A percentile compares a stretch with the other conserved stretches of the same genome.
Conservation (phyloP, 2,888 invertebrate genomes). For the Nemotelus pantherinus region DNA sequence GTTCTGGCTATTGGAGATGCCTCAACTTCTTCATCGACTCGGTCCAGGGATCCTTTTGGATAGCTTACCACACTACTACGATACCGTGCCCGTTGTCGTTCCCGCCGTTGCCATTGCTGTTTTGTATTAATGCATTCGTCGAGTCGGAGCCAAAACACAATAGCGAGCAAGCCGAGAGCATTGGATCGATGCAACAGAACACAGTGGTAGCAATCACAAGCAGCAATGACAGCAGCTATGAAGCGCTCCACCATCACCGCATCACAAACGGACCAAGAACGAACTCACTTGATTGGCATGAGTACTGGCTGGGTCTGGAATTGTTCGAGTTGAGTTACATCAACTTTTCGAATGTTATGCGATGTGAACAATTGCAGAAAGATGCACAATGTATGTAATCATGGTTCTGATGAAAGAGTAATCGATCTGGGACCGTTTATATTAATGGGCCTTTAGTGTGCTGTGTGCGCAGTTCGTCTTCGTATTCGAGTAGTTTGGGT, state of each 20-base stretch:
- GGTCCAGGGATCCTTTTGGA: not conserved
- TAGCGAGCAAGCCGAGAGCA: not conserved
- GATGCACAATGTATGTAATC: slow-evolving; percentile 43
- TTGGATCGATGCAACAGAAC: not conserved
- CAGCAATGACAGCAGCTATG: slow-evolving; percentile 20
- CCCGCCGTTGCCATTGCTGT: not conserved
- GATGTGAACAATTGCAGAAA: slow-evolving; percentile 41
- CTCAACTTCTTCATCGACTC: slow-evolving; percentile 7
- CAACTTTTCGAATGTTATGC: slow-evolving; percentile 38
- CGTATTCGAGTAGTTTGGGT: not conserved
- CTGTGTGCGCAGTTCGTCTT: not conserved
- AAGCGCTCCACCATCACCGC: slow-evolving; percentile 17
- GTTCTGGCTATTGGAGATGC: not conserved
- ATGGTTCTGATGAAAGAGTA: slow-evolving; percentile 40
- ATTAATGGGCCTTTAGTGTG: slow-evolving; percentile 35
- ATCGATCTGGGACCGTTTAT: slow-evolving; percentile 41
- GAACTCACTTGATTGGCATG: slow-evolving; percentile 30
- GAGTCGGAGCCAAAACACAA: not conserved
- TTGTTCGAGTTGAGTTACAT: slow-evolving; percentile 35
- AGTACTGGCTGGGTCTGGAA: slow-evolving; percentile 32
- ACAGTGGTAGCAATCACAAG: not conserved
- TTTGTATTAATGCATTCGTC: not conserved
- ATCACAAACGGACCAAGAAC: not conserved
- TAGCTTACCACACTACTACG: not conserved
- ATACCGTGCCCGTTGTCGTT: not conserved